Evolutionary conservation across 1,140 invertebrate genomes (phyloP).

Genomic region (Adoxophyes honmai): DNA sequence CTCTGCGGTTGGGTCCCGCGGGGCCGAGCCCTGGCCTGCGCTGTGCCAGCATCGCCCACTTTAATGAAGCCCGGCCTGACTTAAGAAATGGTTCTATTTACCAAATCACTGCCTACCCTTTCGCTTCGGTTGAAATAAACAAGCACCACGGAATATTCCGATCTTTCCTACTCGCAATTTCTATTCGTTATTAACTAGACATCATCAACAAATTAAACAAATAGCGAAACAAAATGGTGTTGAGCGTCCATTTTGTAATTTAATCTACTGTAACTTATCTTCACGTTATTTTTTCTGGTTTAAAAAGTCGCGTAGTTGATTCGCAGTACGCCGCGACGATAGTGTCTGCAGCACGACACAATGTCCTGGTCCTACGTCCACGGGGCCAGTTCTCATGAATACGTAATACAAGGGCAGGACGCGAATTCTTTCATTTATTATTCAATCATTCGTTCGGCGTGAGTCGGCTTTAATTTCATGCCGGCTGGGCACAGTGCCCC

Average conservation of each 20-base stretch:
- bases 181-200: no score
- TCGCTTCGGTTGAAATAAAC: not conserved
- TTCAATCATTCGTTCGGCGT: constrained; percentile 75
- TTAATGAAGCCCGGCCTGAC: constrained; percentile 2
- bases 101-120: not conserved
- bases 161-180: no score
- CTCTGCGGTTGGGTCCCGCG: constrained; percentile 53
- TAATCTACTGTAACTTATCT: no score
- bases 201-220: no score
- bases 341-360: not conserved
- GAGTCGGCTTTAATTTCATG: constrained; percentile 76
- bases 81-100: constrained; percentile 12
- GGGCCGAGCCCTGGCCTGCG: constrained; percentile 24
- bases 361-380: constrained; percentile 31
- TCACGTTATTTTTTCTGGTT: no score
- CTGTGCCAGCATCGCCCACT: constrained; percentile 6
- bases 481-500: constrained; percentile 67
- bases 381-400: constrained; percentile 71
- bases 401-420: constrained; percentile 74
- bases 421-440: constrained; percentile 77
- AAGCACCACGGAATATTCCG: not conserved
- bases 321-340: not conserved
- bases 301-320: no score
- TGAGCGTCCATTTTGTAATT: no score
- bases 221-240: no score